Percentiles rank a stretch among this genome's conserved stretches.
These are phyloP conservation scores for Trichomycterus rosablanca DNA, from an alignment of 2,113 vertebrate species.

Conservation along the genomic window DNA sequence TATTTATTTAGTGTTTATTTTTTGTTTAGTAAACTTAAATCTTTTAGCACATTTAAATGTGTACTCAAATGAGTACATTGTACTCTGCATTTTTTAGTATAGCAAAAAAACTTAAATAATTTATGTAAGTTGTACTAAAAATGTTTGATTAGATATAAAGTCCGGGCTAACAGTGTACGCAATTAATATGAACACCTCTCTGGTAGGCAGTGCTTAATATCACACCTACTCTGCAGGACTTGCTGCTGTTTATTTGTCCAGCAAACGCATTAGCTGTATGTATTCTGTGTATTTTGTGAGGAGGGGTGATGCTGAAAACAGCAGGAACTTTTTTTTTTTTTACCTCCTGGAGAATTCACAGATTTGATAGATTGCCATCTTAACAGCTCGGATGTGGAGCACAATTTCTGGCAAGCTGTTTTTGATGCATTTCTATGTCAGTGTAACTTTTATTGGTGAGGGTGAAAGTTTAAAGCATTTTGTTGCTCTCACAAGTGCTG, in stretches of 20 bases:
- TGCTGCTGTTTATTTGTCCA: slow-evolving; percentile 2
- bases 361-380: slow-evolving; percentile 60
- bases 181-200: no score
- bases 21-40: no score
- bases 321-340: slow-evolving; percentile 47
- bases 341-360: slow-evolving; percentile 43
- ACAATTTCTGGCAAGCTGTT: slow-evolving; percentile 21
- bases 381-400: slow-evolving; percentile 45
- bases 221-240: no score
- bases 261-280: background rate
- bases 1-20: no score
- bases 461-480: background rate
- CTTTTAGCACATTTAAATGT: no score
- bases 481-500: background rate
- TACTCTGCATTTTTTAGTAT: no score
- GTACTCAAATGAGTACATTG: no score
- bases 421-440: slow-evolving; percentile 54
- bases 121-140: no score
- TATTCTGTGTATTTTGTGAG: slow-evolving; percentile 53
- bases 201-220: no score
- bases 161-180: no score
- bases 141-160: no score
- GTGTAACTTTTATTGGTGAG: background rate
- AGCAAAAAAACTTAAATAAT: no score
- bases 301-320: slow-evolving; percentile 48